phyloP scores from a whole-genome alignment of 2,113 vertebrate species.

The Dolichallabes microphthalmus region DNA sequence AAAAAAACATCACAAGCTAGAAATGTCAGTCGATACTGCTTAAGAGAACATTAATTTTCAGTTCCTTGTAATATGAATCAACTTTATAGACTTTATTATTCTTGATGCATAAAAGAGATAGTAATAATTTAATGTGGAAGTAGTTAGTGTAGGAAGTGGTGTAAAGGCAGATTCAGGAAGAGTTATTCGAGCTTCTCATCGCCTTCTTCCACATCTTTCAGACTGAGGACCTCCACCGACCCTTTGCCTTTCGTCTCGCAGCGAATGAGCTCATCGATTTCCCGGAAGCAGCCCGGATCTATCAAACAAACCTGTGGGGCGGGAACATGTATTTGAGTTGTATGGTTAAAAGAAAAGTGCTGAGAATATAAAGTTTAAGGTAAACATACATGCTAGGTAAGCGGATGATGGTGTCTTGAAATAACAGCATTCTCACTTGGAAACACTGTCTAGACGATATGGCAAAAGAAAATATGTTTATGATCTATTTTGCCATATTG shows the following conservation, averaged over 20 bases:
- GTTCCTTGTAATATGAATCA: neutral
- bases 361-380: neutral
- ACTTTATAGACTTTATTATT: constrained; percentile 1
- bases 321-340: neutral
- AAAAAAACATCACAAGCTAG: neutral
- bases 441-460: too few relatives aligned
- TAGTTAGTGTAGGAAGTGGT: neutral
- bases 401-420: too few relatives aligned
- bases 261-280: constrained; percentile 93
- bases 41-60: neutral
- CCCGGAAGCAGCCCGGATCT: constrained; percentile 94
- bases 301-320: constrained; percentile 85
- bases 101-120: constrained; percentile 16
- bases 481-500: too few relatives aligned
- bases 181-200: constrained; percentile 86
- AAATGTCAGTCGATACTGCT: neutral
- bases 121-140: neutral
- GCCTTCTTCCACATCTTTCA: constrained; percentile 97
- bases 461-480: too few relatives aligned
- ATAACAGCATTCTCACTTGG: too few relatives aligned
- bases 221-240: constrained; percentile 86
- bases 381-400: neutral
- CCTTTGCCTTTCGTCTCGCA: constrained; percentile 91
- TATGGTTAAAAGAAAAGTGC: too few relatives aligned
- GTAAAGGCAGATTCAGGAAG: neutral